Conservation (phyloP, 1,140 invertebrate species). For the Heliconius hewitsoni region DNA sequence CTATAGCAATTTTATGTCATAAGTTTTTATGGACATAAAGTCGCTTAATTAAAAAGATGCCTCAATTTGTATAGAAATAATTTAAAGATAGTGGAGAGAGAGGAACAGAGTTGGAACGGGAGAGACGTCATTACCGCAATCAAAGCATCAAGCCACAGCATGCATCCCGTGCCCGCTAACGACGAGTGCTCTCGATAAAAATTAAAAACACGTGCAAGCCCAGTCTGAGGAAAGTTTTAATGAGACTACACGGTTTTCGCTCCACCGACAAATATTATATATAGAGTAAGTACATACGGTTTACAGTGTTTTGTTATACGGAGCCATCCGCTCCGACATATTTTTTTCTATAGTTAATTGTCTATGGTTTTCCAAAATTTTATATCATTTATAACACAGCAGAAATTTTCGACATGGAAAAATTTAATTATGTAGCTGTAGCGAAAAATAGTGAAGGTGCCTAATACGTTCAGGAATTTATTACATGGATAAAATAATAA, state of each 20-base stretch:
- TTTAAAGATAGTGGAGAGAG: constrained; percentile 73
- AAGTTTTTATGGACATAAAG: constrained; percentile 38
- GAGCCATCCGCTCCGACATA: background rate
- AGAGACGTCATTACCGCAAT: constrained; percentile 80
- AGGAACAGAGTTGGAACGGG: constrained; percentile 54
- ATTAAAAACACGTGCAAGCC: constrained; percentile 81
- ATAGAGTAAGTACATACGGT: background rate
- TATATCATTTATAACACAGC: background rate
- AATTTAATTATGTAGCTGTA: background rate
- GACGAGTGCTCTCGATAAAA: constrained; percentile 81
- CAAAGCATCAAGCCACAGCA: constrained; percentile 73
- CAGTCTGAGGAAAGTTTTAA: constrained; percentile 81
- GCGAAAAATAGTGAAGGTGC: background rate
- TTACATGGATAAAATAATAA: background rate
- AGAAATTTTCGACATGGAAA: background rate
- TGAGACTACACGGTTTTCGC: constrained; percentile 74
- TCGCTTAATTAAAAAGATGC: constrained; percentile 66
- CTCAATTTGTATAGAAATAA: constrained; percentile 73
- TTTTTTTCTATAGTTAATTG: background rate
- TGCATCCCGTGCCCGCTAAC: constrained; percentile 61
- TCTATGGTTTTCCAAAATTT: background rate
- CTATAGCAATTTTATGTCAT: constrained; percentile 28
- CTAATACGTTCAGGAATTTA: background rate
- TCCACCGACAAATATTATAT: constrained; percentile 51
- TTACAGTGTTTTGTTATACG: background rate